Base-by-base conservation (phyloP, 2,113 vertebrate species). In the Rhea americana region DNA sequence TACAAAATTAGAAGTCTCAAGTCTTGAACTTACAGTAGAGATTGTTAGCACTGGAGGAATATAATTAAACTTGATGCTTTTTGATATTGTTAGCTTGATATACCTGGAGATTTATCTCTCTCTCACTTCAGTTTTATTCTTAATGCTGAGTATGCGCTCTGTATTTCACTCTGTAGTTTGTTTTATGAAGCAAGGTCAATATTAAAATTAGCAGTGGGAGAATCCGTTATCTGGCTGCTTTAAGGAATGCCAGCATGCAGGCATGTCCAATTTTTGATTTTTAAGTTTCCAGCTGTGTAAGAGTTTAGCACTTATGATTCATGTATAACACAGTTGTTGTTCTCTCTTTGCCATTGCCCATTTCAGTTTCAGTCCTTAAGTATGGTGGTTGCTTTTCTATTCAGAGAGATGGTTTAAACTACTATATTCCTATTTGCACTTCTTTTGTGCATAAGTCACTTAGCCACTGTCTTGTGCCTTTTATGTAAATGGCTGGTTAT, bases 111-210 rank as follows among this genome's bases (percentile, higher is more conserved):
- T 93, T 79, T 91, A 58, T 70, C 20, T 82, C 17, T 39, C 39
- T 17, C 21, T 85, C 55, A 28, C 50, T 67, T 71, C 72, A 53
- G 55, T 63, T 56, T 74, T 67, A 51, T 85, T 83, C 85, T 85
- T 61, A 74, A 28, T 83, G 82, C 75, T 81, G 84, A 43, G 9
- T 48, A 55, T 94, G 67, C n/a, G 59, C 9, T 92, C 91, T 59
- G 24, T 61, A 56, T 86, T 93, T 86, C 56, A 56, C 28, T 91
- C 61, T 32, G 9, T 75, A 82, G 79, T 71, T 87, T 88, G 82
- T 85, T 80, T 85, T 74, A 87, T 93, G 51, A 39, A 51, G 17
- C 20, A 78, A 83, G 43, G 26, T 58, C 28, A 83, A 91, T 85
- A 84, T 73, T 91, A 81, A 83, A 48, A 50, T 81, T 59, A 85